These are phyloP conservation scores for Lynx canadensis DNA, from an alignment of 2,113 vertebrate genomes.

Conservation along the genomic window DNA sequence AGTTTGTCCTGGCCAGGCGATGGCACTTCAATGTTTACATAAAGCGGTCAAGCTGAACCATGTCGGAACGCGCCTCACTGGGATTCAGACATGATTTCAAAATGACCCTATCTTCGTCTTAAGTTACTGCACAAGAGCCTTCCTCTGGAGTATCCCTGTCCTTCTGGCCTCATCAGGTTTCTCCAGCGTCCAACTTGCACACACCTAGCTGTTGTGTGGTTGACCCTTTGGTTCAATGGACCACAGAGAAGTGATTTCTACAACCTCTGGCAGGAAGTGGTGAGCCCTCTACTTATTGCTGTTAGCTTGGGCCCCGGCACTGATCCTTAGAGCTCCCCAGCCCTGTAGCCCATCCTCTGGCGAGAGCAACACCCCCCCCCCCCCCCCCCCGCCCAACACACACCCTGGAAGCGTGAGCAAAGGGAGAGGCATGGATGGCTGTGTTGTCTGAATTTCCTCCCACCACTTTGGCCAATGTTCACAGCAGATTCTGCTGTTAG, in stretches of 20 bases:
- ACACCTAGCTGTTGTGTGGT: not conserved
- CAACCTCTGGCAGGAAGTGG: not conserved
- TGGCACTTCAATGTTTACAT: slow-evolving; percentile 33
- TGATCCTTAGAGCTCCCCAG: too few species aligned
- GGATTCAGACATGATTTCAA: slow-evolving; percentile 47
- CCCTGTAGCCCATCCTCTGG: not conserved
- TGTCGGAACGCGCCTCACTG: not conserved
- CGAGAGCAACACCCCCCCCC: accelerated
- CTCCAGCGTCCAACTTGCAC: not conserved
- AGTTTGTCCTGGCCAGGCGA: not conserved
- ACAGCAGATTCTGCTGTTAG: not conserved
- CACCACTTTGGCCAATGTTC: not conserved
- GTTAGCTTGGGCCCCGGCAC: not conserved
- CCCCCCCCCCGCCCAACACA: too few species aligned
- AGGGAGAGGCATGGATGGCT: not conserved
- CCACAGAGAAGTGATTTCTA: not conserved
- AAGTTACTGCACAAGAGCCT: not conserved
- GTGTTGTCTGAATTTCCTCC: not conserved
- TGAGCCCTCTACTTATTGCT: not conserved
- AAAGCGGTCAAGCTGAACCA: slow-evolving; percentile 38
- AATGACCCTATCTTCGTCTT: not conserved
- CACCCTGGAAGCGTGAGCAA: not conserved
- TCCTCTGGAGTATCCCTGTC: not conserved
- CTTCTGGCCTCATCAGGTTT: not conserved
- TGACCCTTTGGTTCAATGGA: not conserved